phyloP scores from a whole-genome alignment of 2,797 vertebrate species.

The Craterocephalus amniculus region DNA sequence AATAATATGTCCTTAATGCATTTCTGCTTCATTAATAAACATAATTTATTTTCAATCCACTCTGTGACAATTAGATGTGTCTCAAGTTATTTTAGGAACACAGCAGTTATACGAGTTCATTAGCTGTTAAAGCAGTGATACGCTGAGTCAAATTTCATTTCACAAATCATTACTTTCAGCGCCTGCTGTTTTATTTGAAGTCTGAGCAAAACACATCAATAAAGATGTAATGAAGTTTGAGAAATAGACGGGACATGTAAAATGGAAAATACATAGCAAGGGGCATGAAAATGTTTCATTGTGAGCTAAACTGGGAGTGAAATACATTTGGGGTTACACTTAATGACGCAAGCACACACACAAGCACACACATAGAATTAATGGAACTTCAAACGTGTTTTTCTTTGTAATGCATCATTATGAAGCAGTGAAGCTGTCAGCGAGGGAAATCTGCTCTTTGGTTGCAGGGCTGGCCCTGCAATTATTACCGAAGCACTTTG shows the following conservation, averaged over 20 bases:
- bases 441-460: conserved; percentile 56
- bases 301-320: conserved; percentile 65
- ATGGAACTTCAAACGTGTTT: conserved; percentile 79
- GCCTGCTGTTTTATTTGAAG: conserved; percentile 61
- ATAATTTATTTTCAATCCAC: conserved; percentile 3
- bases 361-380: conserved; percentile 61
- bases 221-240: conserved; percentile 65
- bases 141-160: conserved; percentile 67
- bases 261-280: conserved; percentile 72
- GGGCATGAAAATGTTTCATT: conserved; percentile 61
- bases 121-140: conserved; percentile 52
- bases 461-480: conserved; percentile 53
- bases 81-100: conserved; percentile 31
- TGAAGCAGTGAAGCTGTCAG: conserved; percentile 81
- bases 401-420: conserved; percentile 79
- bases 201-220: conserved; percentile 51
- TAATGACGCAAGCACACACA: conserved; percentile 59
- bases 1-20: not conserved
- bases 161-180: conserved; percentile 62
- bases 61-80: conserved; percentile 19
- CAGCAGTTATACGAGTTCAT: conserved; percentile 44
- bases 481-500: conserved; percentile 46
- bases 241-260: conserved; percentile 49
- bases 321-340: conserved; percentile 65
- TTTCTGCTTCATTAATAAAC: conserved; percentile 14